Conservation (phyloP, 2,888 invertebrate genomes). For the Venusia cambrica region DNA sequence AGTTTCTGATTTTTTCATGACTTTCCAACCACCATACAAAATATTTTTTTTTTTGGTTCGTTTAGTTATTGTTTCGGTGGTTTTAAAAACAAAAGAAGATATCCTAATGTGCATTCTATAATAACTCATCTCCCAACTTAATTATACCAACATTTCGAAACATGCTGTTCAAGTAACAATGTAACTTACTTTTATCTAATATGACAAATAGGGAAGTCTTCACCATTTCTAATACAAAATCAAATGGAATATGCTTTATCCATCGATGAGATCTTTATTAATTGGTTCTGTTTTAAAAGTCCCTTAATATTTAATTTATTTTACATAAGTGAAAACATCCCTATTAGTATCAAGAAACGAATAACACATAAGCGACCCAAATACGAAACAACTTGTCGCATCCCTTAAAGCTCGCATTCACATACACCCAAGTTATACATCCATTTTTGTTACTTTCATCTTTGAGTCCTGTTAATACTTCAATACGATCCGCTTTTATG, state of each 20-base stretch:
- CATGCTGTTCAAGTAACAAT: conserved; percentile 26
- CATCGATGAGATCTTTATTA: too few relatives aligned
- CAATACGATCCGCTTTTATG: too few relatives aligned
- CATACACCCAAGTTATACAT: too few relatives aligned
- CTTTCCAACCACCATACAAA: conserved; percentile 3
- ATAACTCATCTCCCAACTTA: conserved; percentile 23
- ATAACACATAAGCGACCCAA: conserved; percentile 16
- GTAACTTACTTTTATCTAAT: conserved; percentile 15
- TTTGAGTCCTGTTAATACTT: too few relatives aligned
- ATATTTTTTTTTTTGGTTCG: conserved; percentile 3
- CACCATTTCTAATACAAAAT: background rate
- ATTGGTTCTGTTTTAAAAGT: too few relatives aligned
- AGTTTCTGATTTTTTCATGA: conserved; percentile 6
- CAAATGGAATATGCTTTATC: too few relatives aligned
- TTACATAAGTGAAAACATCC: conserved; percentile 8
- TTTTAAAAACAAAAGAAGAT: conserved; percentile 8
- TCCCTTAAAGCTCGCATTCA: too few relatives aligned
- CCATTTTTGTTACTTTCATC: too few relatives aligned
- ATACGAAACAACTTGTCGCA: too few relatives aligned
- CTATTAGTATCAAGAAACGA: conserved; percentile 13
- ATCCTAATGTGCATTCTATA: conserved; percentile 17
- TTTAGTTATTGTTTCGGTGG: conserved; percentile 10
- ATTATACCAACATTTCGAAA: conserved; percentile 25
- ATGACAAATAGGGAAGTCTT: conserved; percentile 12
- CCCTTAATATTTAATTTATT: conserved; percentile 1